Evolutionary conservation across 1,140 invertebrate species (phyloP), one percentile per base, ranked within the genome.

Genomic region (Chrysopa pallens): DNA sequence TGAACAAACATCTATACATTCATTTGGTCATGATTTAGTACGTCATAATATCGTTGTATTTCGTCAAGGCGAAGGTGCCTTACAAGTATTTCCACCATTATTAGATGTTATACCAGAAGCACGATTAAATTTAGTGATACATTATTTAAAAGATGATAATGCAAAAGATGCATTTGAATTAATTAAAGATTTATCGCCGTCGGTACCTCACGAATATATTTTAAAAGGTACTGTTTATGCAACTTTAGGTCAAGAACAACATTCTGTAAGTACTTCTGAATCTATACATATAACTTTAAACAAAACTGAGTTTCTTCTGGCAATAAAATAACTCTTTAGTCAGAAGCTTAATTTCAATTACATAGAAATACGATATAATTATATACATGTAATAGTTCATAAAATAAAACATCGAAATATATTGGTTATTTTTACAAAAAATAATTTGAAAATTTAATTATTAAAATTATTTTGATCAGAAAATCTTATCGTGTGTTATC

Each of bases 21-120:
- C 76, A 36, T 96, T 88, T 61, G 88, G 87, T 1, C 82, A 87
- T 56, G 92, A 97, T 67, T 67, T 98, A 27, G 81, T 98, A 15
- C 80, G 83, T 39, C 94, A 98, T 57, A 98, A 98, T 64, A 66
- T 93, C 49, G 92, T 96, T 15, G 94, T 98, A 8, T 98, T 98
- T 59, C 70, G 85, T 48, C 82, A 80, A 48, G 95, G 95, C 0
- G 91, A 97, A 62, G 89, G 89, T 8, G 90, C 95, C 5, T 63
- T 98, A 28, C 78, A 83, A 56, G 73, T 93, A 11, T 66, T 98
- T 35, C 93, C 94, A 1, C 76, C 80, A 27, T 62, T 98, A 12
- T 80, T 98, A 4, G 92, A 96, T 62, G 82, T 97, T 1, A 84
- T 99, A 43, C 89, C 93, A 8, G 95, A 99, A 68, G 95, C 95